These are phyloP conservation scores for Cosmia trapezina DNA, from an alignment of 2,888 invertebrate genomes.

Conservation along the genomic window DNA sequence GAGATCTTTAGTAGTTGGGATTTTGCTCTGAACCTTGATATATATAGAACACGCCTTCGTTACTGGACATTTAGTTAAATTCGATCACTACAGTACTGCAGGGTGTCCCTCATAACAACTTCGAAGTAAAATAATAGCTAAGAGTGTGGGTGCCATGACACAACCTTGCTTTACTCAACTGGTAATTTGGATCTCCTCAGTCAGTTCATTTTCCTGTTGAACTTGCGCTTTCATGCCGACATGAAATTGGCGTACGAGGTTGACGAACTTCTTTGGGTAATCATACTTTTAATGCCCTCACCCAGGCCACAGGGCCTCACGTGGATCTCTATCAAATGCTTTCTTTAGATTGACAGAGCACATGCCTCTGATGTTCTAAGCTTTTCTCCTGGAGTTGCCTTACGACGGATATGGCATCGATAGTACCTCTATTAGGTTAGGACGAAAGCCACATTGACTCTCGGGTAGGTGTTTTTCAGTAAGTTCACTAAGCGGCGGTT, in stretches of 20 bases:
- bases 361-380: not conserved
- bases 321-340: conserved; percentile 14
- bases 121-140: too few relatives aligned
- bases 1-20: too few relatives aligned
- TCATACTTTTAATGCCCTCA: not conserved
- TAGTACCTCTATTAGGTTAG: not conserved
- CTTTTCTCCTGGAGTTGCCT: conserved; percentile 20
- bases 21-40: too few relatives aligned
- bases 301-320: conserved; percentile 4
- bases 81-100: too few relatives aligned
- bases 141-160: too few relatives aligned
- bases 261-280: conserved; percentile 2
- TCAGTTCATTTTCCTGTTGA: not conserved
- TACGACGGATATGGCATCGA: conserved; percentile 17
- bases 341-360: conserved; percentile 1
- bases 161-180: too few relatives aligned
- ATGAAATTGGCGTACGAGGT: conserved; percentile 11
- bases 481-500: not conserved
- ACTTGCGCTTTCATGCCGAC: too few relatives aligned
- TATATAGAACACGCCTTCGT: too few relatives aligned
- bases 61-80: too few relatives aligned
- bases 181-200: too few relatives aligned
- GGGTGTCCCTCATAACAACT: too few relatives aligned
- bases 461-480: conserved; percentile 1
- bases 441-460: conserved; percentile 1